These are phyloP conservation scores for Noctua pronuba DNA, from an alignment of 2,888 invertebrate species.

Conservation along the genomic window DNA sequence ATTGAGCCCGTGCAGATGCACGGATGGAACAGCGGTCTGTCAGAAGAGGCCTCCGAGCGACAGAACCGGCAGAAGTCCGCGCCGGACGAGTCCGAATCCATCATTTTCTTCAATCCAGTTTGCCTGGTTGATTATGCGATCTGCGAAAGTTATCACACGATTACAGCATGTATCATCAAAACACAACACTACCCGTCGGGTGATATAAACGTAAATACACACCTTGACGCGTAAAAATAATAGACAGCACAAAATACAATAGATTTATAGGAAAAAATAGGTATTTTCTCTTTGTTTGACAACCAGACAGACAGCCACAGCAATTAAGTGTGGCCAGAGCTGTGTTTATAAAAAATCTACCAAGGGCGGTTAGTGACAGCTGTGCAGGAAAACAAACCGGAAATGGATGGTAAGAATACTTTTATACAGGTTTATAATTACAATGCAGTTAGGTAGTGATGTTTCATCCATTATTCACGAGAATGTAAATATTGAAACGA, in stretches of 20 bases:
- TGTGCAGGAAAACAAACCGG: constrained; percentile 45
- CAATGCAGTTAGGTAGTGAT: constrained; percentile 15
- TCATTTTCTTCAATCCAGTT: constrained; percentile 87
- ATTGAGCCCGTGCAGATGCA: constrained; percentile 99
- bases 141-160: constrained; percentile 78
- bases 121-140: constrained; percentile 81
- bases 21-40: constrained; percentile 98
- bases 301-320: constrained; percentile 74
- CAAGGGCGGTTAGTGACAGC: constrained; percentile 48
- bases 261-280: constrained; percentile 74
- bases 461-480: constrained; percentile 41
- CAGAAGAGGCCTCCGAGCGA: constrained; percentile 97
- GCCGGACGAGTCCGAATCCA: constrained; percentile 89
- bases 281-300: constrained; percentile 82
- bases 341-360: constrained; percentile 51
- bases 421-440: constrained; percentile 28
- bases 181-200: constrained; percentile 33
- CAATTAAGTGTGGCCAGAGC: constrained; percentile 68
- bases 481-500: constrained; percentile 2
- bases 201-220: constrained; percentile 61
- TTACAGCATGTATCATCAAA: constrained; percentile 60
- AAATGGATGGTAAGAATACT: constrained; percentile 22
- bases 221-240: constrained; percentile 73
- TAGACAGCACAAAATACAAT: constrained; percentile 71
- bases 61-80: constrained; percentile 99